Conservation (phyloP, 2,888 invertebrate species). For the Macroteleia sp. region DNA sequence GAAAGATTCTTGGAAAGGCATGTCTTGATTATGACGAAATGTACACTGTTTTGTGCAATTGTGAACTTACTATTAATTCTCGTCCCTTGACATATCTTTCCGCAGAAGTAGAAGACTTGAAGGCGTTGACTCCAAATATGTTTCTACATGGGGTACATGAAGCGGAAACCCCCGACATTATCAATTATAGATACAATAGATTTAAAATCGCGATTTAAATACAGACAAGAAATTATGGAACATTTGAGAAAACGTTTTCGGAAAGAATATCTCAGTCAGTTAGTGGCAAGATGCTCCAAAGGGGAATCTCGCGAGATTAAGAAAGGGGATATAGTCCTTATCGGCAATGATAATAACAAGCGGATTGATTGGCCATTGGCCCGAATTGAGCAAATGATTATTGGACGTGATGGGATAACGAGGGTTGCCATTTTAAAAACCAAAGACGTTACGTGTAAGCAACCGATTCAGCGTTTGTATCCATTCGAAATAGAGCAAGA, state of each 20-base stretch:
- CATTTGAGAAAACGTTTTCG: conserved; percentile 44
- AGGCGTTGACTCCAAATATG: conserved; percentile 57
- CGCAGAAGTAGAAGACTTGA: conserved; percentile 59
- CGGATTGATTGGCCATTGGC: conserved; percentile 66
- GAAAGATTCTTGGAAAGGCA: conserved; percentile 75
- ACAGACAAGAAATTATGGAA: conserved; percentile 37
- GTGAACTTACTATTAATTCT: conserved; percentile 76
- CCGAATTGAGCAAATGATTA: conserved; percentile 37
- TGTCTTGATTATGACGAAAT: conserved; percentile 72
- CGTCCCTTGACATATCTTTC: conserved; percentile 75
- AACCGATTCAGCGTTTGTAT: conserved; percentile 62
- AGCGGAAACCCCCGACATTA: conserved; percentile 37
- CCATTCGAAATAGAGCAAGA: conserved; percentile 67
- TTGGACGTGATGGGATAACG: conserved; percentile 47
- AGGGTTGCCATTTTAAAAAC: conserved; percentile 60
- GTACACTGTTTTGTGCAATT: conserved; percentile 72
- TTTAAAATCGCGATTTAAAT: conserved; percentile 13
- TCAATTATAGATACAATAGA: too few species aligned
- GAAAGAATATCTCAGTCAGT: conserved; percentile 42
- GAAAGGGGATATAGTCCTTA: conserved; percentile 60
- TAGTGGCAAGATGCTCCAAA: neutral
- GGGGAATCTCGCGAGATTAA: conserved; percentile 12
- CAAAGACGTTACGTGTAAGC: conserved; percentile 34
- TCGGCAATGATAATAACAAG: conserved; percentile 60
- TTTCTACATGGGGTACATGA: conserved; percentile 58